These are phyloP conservation scores for Cheilosia vulpina DNA, from an alignment of 2,888 invertebrate genomes.

Conservation along the genomic window DNA sequence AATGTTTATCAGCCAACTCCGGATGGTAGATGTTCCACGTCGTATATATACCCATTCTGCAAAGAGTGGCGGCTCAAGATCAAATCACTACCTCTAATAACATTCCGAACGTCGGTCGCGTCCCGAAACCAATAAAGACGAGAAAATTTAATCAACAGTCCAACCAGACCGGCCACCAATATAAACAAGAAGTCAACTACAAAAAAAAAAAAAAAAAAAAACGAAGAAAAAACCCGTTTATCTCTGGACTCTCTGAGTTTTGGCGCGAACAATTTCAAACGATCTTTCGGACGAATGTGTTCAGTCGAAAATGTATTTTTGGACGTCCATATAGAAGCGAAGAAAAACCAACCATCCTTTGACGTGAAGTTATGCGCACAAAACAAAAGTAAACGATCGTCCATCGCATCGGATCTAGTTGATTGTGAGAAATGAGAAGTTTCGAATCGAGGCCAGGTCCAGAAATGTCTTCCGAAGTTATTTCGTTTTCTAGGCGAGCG, in stretches of 20 bases:
- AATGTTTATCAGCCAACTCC: slow-evolving; percentile 28
- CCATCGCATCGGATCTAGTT: neutral
- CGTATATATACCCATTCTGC: slow-evolving; percentile 6
- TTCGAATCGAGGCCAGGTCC: neutral
- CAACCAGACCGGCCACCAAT: slow-evolving; percentile 25
- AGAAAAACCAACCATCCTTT: neutral
- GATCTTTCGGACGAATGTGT: slow-evolving; percentile 15
- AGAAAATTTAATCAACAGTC: slow-evolving; percentile 43
- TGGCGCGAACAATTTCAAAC: slow-evolving; percentile 51
- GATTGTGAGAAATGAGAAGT: neutral
- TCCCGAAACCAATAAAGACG: slow-evolving; percentile 44
- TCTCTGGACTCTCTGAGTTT: slow-evolving; percentile 23
- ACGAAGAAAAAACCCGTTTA: slow-evolving; percentile 29
- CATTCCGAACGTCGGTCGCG: slow-evolving; percentile 16
- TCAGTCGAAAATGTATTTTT: slow-evolving; percentile 28
- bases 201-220: neutral
- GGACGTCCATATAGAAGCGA: neutral
- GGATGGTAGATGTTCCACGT: slow-evolving; percentile 7
- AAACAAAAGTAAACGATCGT: neutral
- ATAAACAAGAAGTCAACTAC: slow-evolving; percentile 46
- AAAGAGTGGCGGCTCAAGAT: slow-evolving; percentile 40
- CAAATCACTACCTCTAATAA: slow-evolving; percentile 50
- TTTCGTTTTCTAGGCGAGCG: no score
- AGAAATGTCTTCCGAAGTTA: neutral
- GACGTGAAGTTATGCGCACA: slow-evolving; percentile 17